Evolutionary conservation across 1,140 invertebrate species (phyloP).

Genomic region (Agraylea sexmaculata): DNA sequence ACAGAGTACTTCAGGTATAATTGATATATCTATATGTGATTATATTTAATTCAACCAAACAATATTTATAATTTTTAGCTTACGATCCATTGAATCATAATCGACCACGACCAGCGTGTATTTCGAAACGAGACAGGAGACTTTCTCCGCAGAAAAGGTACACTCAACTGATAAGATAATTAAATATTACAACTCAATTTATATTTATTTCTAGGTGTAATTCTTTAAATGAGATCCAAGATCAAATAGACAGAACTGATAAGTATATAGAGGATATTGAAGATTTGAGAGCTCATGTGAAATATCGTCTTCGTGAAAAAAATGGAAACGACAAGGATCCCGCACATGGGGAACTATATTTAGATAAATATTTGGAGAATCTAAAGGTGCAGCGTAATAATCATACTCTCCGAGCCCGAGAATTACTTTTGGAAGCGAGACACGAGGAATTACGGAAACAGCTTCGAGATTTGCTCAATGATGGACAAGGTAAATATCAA

Average conservation of each 20-base stretch:
- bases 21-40: background rate
- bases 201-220: constrained; percentile 10
- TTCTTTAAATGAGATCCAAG: constrained; percentile 11
- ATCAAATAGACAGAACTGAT: constrained; percentile 8
- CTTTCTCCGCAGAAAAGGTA: constrained; percentile 3
- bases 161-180: background rate
- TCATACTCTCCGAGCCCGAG: constrained; percentile 3
- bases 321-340: background rate
- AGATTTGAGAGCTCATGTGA: constrained; percentile 3
- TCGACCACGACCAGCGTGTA: background rate
- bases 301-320: no score
- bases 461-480: constrained; percentile 9
- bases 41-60: no score
- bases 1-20: constrained; percentile 8
- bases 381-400: background rate
- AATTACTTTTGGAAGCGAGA: constrained; percentile 4
- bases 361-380: constrained; percentile 8
- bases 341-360: background rate
- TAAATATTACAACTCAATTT: no score
- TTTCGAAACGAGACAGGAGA: background rate
- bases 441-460: constrained; percentile 9
- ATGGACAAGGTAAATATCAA: constrained; percentile 6
- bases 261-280: constrained; percentile 1
- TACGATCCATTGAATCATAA: no score
- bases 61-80: no score